These are phyloP conservation scores for Microplitis deprimator DNA, from an alignment of 2,888 invertebrate species.

Conservation along the genomic window DNA sequence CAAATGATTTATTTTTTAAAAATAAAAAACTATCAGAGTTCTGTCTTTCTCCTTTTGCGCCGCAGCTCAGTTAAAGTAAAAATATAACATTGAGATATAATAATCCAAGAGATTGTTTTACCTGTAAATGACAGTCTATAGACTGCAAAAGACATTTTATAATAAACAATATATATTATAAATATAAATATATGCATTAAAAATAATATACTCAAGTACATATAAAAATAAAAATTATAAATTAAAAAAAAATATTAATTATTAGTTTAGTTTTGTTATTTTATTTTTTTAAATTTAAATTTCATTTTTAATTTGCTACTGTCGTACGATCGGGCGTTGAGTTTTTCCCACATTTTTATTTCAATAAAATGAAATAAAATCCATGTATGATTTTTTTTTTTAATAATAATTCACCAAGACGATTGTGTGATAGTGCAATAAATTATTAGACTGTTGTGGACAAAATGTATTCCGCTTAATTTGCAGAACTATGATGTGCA, in stretches of 20 bases:
- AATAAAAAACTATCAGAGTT: too few relatives aligned
- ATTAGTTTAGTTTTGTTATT: slow-evolving; percentile 19
- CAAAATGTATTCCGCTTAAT: neutral
- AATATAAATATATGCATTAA: slow-evolving; percentile 5
- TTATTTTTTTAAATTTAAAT: neutral
- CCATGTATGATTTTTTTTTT: neutral
- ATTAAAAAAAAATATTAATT: slow-evolving; percentile 16
- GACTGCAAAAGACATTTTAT: slow-evolving; percentile 1
- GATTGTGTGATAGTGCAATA: neutral
- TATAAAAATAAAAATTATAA: slow-evolving; percentile 18
- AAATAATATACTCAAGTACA: neutral
- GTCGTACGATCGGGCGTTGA: slow-evolving; percentile 32
- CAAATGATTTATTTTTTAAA: too few relatives aligned
- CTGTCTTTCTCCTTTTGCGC: neutral
- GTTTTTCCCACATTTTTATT: slow-evolving; percentile 1
- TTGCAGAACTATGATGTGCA: neutral
- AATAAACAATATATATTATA: neutral
- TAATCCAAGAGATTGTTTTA: neutral
- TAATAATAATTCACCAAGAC: neutral
- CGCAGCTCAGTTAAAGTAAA: slow-evolving; percentile 14
- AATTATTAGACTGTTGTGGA: neutral
- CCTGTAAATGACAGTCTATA: neutral
- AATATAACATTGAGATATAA: neutral
- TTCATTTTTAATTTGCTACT: slow-evolving; percentile 7
- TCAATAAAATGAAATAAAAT: neutral